These are phyloP conservation scores for Acleris cristana DNA, from an alignment of 2,888 invertebrate species.

Conservation along the genomic window DNA sequence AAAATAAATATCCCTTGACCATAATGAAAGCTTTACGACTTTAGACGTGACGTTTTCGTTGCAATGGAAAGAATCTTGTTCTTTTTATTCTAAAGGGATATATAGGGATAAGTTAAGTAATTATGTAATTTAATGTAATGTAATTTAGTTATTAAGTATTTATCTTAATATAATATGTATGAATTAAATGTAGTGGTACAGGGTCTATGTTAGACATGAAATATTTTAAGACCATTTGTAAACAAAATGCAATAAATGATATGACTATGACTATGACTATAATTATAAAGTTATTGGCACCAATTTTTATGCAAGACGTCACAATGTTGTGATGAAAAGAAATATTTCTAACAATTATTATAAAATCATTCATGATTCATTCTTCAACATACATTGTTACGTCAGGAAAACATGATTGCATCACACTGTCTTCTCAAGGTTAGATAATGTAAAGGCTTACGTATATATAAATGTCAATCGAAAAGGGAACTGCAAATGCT, in stretches of 20 bases:
- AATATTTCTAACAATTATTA: not conserved
- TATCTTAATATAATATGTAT: too few relatives aligned
- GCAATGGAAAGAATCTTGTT: not conserved
- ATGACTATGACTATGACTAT: too few relatives aligned
- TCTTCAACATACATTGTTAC: conserved; percentile 7
- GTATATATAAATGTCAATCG: conserved; percentile 23
- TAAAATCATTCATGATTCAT: conserved; percentile 7
- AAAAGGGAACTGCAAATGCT: conserved; percentile 26
- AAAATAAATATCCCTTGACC: conserved; percentile 10
- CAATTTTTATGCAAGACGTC: too few relatives aligned
- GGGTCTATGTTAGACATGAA: too few relatives aligned
- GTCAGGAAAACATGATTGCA: conserved; percentile 12
- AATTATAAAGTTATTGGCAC: too few relatives aligned
- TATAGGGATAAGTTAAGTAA: too few relatives aligned
- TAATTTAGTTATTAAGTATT: too few relatives aligned
- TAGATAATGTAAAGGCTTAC: conserved; percentile 15
- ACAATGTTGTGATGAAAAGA: not conserved
- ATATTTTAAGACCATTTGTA: too few relatives aligned
- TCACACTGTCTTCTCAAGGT: conserved; percentile 22
- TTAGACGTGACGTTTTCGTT: not conserved
- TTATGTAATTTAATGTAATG: too few relatives aligned
- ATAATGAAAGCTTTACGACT: not conserved
- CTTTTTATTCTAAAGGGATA: not conserved
- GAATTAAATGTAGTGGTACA: too few relatives aligned
- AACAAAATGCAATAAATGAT: too few relatives aligned